Base-by-base conservation (phyloP, 2,113 vertebrate genomes). In the Vicugna pacos region DNA sequence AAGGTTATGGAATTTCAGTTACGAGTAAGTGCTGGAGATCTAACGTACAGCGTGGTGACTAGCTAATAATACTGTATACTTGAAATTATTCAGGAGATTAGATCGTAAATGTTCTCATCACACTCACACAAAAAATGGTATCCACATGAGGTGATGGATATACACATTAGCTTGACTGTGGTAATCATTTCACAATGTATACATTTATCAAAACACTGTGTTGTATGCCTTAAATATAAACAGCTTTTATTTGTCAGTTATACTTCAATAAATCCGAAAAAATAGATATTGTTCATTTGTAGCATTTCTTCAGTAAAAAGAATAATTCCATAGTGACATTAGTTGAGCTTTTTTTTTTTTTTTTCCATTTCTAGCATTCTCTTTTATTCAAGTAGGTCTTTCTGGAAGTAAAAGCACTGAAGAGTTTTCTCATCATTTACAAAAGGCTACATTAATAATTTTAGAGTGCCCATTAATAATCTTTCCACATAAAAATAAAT, bases 401-500 rank as follows among this genome's bases (percentile, higher is more conserved):
- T 92, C 22, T 17, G 20, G 64, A 86, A 94, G 70, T 84, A 82
- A 96, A 93, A 93, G 52, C 52, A 86, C n/a, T 22, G 2, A 89
- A 58, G 24, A n/a, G 13, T 58, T 54, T 67, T 22, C 62, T 89
- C 28, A 15, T 87, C 48, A 86, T n/a, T 56, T 91, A 16, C 26
- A 93, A 52, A 64, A 46, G 28, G 14, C 28, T 70, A 92, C 38
- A 64, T 28, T 70, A 92, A 95, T 89, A 85, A 60, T 76, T 93
- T 84, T 80, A 83, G 46, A 95, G 56, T n/a, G 76, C 26, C 26
- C 64, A 70, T 75, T 77, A 58, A 95, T 89, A 56, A 93, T 64
- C 72, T 85, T 95, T 54, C 60, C 38, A 91, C 48, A 60, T 70
- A 60, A 96, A 92, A 97, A 93, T 54, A 80, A 97, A 54, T 87